Evolutionary conservation across 2,797 vertebrate species (phyloP).

Genomic region (Oryzias dopingdopingensis): DNA sequence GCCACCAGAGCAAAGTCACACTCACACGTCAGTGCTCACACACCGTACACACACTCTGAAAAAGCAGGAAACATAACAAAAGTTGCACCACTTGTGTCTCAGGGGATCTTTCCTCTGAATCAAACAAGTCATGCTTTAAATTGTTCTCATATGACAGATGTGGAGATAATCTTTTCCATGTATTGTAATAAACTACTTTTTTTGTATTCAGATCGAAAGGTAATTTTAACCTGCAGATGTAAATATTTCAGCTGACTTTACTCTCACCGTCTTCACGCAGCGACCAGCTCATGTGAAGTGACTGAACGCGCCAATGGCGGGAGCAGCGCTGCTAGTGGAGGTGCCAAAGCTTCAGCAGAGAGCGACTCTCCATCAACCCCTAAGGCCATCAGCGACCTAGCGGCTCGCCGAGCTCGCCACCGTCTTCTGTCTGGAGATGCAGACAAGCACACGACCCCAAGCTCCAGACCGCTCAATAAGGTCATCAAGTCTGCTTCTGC

Average conservation of each 20-base stretch:
- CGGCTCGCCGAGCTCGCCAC: slow-evolving; percentile 91
- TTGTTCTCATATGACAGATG: too few relatives aligned
- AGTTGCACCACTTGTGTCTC: too few relatives aligned
- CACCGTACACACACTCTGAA: neutral
- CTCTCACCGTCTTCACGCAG: slow-evolving; percentile 52
- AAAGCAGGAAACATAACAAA: too few relatives aligned
- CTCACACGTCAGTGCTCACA: slow-evolving; percentile 73
- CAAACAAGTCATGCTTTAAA: too few relatives aligned
- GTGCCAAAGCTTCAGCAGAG: slow-evolving; percentile 56
- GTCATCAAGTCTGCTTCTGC: slow-evolving; percentile 98
- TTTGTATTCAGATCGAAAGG: too few relatives aligned
- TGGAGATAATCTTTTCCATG: too few relatives aligned
- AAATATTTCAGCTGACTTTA: neutral
- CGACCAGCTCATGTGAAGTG: slow-evolving; percentile 78
- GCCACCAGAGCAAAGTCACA: slow-evolving; percentile 67
- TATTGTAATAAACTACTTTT: too few relatives aligned
- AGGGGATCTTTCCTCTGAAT: too few relatives aligned
- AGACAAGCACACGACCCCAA: slow-evolving; percentile 83
- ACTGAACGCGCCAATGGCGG: slow-evolving; percentile 67
- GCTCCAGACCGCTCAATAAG: slow-evolving; percentile 88
- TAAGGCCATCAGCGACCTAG: slow-evolving; percentile 94
- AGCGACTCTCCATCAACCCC: slow-evolving; percentile 75
- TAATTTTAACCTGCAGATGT: too few relatives aligned
- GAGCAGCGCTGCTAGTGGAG: slow-evolving; percentile 39
- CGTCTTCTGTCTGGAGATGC: slow-evolving; percentile 90